A percentile compares a stretch with the other conserved stretches of the same genome.
Evolutionary conservation across 2,888 invertebrate genomes (phyloP).

Genomic region (Orthosia incerta): DNA sequence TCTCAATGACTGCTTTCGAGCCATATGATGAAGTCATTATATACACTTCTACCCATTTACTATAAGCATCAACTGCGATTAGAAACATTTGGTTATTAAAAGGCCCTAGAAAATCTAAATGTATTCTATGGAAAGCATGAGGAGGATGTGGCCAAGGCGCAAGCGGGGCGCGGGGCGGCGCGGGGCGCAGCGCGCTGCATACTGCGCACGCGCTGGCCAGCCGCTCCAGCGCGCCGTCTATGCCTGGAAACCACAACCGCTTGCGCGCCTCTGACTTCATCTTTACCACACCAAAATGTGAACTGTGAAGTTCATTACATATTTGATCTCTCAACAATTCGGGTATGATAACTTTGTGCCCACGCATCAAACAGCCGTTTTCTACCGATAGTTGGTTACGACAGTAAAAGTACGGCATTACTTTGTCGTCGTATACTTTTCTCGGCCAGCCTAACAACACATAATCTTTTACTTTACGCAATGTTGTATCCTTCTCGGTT

Average conservation of each 20-base stretch:
- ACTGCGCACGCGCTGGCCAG: neutral
- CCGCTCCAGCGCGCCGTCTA: neutral
- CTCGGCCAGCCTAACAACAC: neutral
- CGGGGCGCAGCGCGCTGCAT: neutral
- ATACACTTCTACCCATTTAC: conserved; percentile 25
- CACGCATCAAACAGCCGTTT: no score
- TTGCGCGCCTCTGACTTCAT: neutral
- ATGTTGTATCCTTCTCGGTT: neutral
- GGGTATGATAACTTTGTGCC: no score
- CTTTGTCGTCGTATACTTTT: no score
- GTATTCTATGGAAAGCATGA: conserved; percentile 6
- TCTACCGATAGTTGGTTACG: no score
- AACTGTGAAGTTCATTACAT: neutral
- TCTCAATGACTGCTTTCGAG: conserved; percentile 13
- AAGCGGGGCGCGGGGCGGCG: no score
- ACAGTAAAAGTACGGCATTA: no score
- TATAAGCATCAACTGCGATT: conserved; percentile 7
- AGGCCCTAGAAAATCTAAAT: conserved; percentile 24
- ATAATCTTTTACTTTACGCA: neutral
- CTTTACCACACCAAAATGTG: neutral
- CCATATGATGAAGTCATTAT: conserved; percentile 5
- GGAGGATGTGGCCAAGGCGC: neutral
- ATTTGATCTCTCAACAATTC: no score
- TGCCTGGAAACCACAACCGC: no score
- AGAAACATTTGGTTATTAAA: conserved; percentile 10